These are phyloP conservation scores for Drosophila ustulata DNA, from an alignment of 2,888 invertebrate genomes.

Conservation along the genomic window DNA sequence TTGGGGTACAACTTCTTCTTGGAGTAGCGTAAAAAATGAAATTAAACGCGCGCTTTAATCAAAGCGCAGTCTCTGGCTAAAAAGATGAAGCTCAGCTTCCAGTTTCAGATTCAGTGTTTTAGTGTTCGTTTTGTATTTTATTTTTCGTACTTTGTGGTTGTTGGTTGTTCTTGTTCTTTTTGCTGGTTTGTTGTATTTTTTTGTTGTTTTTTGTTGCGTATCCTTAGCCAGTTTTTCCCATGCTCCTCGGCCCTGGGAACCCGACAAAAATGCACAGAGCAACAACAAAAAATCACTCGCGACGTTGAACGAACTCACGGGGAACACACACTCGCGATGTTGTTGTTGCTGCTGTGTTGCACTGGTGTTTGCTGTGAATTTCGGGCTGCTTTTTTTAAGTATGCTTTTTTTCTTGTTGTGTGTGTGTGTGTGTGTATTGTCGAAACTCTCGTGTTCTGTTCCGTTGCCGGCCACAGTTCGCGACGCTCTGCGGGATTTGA, in stretches of 20 bases:
- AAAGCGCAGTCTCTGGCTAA: slow-evolving; percentile 56
- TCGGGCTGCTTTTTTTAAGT: slow-evolving; percentile 22
- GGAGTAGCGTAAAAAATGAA: slow-evolving; percentile 82
- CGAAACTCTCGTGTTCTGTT: slow-evolving; percentile 41
- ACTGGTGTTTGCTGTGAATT: slow-evolving; percentile 47
- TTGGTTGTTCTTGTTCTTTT: slow-evolving; percentile 36
- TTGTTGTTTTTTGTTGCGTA: slow-evolving; percentile 46
- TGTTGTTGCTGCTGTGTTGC: slow-evolving; percentile 21
- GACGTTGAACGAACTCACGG: slow-evolving; percentile 43
- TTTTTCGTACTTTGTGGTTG: slow-evolving; percentile 34
- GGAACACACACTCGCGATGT: slow-evolving; percentile 33
- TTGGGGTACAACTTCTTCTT: slow-evolving; percentile 10
- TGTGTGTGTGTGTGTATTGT: slow-evolving; percentile 6
- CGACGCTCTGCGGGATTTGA: slow-evolving; percentile 66
- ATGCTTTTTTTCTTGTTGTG: slow-evolving; percentile 4
- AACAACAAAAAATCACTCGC: slow-evolving; percentile 40
- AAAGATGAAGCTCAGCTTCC: slow-evolving; percentile 54
- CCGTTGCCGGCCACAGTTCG: slow-evolving; percentile 69
- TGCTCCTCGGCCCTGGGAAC: slow-evolving; percentile 61
- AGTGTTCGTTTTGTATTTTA: slow-evolving; percentile 24
- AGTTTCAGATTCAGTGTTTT: slow-evolving; percentile 45
- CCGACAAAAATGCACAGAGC: slow-evolving; percentile 49
- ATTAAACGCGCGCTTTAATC: slow-evolving; percentile 82
- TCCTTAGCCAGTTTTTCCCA: slow-evolving; percentile 74
- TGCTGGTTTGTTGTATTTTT: slow-evolving; percentile 4